These are phyloP conservation scores for Smittia aterrima DNA, from an alignment of 2,888 invertebrate genomes.

Conservation along the genomic window DNA sequence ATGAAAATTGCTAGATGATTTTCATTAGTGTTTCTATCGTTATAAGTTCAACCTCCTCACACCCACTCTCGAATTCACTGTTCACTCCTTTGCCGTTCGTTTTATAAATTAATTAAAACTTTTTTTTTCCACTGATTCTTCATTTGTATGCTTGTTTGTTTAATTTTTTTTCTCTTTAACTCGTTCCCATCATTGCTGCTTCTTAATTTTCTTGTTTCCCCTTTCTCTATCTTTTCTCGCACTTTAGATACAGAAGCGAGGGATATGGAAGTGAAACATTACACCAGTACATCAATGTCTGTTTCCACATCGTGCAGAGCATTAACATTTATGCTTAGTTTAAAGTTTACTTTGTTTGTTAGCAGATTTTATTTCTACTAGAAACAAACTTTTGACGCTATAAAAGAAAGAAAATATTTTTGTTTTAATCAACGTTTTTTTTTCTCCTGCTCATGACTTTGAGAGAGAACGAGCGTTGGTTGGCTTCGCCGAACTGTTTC, in stretches of 20 bases:
- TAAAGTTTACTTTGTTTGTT: conserved; percentile 35
- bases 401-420: not conserved
- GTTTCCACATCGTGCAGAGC: conserved; percentile 23
- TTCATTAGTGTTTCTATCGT: conserved; percentile 22
- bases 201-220: conserved; percentile 16
- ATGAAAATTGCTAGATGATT: conserved; percentile 32
- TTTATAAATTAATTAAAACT: conserved; percentile 38
- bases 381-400: not conserved
- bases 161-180: not conserved
- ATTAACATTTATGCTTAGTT: conserved; percentile 34
- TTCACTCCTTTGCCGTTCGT: not conserved
- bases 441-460: not conserved
- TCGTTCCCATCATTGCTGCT: not conserved
- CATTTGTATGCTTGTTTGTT: conserved; percentile 35
- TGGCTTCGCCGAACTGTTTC: not conserved
- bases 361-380: conserved; percentile 8
- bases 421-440: not conserved
- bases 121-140: conserved; percentile 19
- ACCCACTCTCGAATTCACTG: not conserved
- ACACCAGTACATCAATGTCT: conserved; percentile 38
- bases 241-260: conserved; percentile 34
- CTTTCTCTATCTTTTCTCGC: not conserved
- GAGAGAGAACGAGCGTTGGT: no score
- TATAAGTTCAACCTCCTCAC: not conserved
- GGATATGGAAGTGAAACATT: conserved; percentile 41